phyloP scores from a whole-genome alignment of 2,113 vertebrate genomes.

The Antigone vipio region DNA sequence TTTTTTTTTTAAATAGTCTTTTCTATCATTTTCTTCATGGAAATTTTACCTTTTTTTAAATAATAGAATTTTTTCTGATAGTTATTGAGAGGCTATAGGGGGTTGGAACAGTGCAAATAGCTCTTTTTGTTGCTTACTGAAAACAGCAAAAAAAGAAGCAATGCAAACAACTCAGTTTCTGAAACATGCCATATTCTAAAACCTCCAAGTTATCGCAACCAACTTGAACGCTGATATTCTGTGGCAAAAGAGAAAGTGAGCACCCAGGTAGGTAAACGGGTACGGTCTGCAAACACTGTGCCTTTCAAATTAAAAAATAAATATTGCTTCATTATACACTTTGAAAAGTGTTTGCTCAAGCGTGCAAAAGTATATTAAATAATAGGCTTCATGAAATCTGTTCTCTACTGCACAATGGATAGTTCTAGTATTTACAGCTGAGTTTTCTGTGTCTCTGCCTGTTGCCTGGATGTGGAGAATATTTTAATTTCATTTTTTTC shows the following conservation, averaged over 20 bases:
- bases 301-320: not conserved
- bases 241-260: not conserved
- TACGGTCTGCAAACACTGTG: not conserved
- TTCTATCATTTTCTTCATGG: not conserved
- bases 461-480: not conserved
- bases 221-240: not conserved
- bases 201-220: not conserved
- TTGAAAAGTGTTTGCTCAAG: not conserved
- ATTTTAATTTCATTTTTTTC: not conserved
- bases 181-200: not conserved
- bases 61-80: not conserved
- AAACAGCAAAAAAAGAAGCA: not conserved
- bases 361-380: not conserved
- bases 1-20: not conserved
- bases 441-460: not conserved
- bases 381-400: not conserved
- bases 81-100: not conserved
- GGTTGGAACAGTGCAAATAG: not conserved
- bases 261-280: not conserved
- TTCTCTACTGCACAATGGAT: not conserved
- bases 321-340: not conserved
- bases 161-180: not conserved
- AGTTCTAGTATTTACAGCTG: not conserved
- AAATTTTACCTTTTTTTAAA: not conserved
- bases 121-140: not conserved